Evolutionary conservation across 2,113 vertebrate genomes (phyloP), one percentile per base, ranked within the genome.

Genomic region (Zosterops hypoxanthus): DNA sequence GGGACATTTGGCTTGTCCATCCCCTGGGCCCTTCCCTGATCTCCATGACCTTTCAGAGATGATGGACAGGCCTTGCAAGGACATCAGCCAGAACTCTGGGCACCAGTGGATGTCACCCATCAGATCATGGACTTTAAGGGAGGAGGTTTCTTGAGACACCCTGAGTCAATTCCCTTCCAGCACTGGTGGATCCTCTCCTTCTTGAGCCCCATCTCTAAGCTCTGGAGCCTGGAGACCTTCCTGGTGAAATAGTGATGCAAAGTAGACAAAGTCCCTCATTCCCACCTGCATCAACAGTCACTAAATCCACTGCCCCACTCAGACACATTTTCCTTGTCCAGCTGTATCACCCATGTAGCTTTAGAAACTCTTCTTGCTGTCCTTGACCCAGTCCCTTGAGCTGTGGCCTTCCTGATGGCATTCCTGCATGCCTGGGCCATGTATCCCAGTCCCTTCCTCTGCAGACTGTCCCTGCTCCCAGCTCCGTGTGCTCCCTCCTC

Each of bases 401-500:
- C 63, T 25, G 42, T 53, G 60, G 20, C 29, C 21, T 52, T 78
- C 46, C n/a, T 79, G 34, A 14, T 44, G 60, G 49, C 50, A 39
- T 2, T 13, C n/a, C 36, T 52, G 59, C 33, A 33, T 0, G 1
- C 12, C 18, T 33, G 56, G 42, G 25, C 65, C 33, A 1, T 3
- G 10, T 36, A 34, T 59, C 64, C 46, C 31, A 21, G 34, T 61
- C 22, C 28, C 14, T 36, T 71, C 19, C 41, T 22, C 23, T 12
- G 11, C 16, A 60, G 26, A 9, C 47, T 72, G 57, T 60, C 26
- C 26, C 34, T 36, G 26, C 21, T 80, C 19, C 19, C 59, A 65
- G 60, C 14, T 41, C 42, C n/a, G 28, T 10, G 42, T 41, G 20
- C 60, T 75, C 50, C 50, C 29, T 57, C 29, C 42, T 85, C 42